Base-by-base conservation (phyloP, 2,888 invertebrate genomes). In the Bruchidius siliquastri region DNA sequence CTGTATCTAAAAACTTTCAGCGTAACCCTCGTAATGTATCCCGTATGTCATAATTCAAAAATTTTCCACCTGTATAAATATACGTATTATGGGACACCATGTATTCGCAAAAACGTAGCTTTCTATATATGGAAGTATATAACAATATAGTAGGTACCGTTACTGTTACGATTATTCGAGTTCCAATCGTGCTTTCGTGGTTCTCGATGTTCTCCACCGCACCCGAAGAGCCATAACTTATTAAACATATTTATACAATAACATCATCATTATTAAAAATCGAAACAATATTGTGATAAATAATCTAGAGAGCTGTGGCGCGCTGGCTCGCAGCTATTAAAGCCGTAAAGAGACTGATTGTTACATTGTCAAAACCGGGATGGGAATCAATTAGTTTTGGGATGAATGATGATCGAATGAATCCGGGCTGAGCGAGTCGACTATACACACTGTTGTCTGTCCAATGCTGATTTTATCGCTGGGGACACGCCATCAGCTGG, bases 291-390 rank as follows among this genome's bases (percentile, higher is more conserved):
- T 49, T 49, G 49, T 49, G 49, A 49, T 49, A 49, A 49, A 49
- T 49, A 49, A 49, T 49, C 49, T 49, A 49, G 49, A 49, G 49
- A 49, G 49, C 49, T 18, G 49, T 49, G 49, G 49, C 26, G 26
- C 26, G 26, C 49, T 49, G 49, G 49, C 26, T 26, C 26, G 26
- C 26, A 26, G 26, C 49, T 49, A 49, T 49, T 49, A 49, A 49
- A 49, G 49, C 49, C 49, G 49, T 49, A 49, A 49, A 49, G 6
- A 49, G 49, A 68, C 68, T 68, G 68, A 21, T 68, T 68, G 68
- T 68, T 68, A 49, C 68, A 68, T 68, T 68, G 68, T 68, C 68
- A 68, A 22, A 68, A 68, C 20, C 10, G 18, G 22, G 68, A 68
- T 21, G 21, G 68, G 68, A 21, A 68, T 68, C 68, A 68, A 68